phyloP scores from a whole-genome alignment of 2,888 invertebrate species.

The Nineta flava region DNA sequence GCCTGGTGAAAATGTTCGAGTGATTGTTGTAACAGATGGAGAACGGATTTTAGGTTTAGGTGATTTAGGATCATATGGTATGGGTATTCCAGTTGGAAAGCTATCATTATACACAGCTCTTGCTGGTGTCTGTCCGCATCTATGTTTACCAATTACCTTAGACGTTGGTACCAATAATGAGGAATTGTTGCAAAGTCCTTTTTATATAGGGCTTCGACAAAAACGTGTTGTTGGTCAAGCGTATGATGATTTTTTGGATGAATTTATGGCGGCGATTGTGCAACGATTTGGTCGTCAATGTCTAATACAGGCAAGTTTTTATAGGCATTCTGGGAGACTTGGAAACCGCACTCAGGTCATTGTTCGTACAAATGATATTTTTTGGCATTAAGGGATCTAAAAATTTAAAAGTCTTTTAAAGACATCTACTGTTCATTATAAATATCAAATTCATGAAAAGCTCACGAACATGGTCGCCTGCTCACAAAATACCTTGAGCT shows the following conservation, averaged over 20 bases:
- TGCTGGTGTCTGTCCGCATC: constrained; percentile 89
- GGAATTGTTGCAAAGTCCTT: constrained; percentile 73
- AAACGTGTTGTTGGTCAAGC: constrained; percentile 62
- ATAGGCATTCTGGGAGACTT: too few species aligned
- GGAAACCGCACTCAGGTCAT: too few species aligned
- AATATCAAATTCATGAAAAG: too few species aligned
- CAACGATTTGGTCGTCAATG: constrained; percentile 71
- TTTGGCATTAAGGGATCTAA: too few species aligned
- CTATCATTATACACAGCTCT: constrained; percentile 92
- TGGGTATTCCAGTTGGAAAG: constrained; percentile 99
- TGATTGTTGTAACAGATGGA: constrained; percentile 93
- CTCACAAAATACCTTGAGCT: too few species aligned
- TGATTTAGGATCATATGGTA: constrained; percentile 92
- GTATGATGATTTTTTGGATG: constrained; percentile 90
- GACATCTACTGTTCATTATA: too few species aligned
- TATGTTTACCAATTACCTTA: constrained; percentile 85
- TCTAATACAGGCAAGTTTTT: constrained; percentile 43
- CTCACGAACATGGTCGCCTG: too few species aligned
- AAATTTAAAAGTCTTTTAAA: too few species aligned
- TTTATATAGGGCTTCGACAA: constrained; percentile 87
- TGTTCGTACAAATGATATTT: too few species aligned
- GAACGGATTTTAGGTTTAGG: constrained; percentile 96
- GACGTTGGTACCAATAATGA: constrained; percentile 90
- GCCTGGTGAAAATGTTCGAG: constrained; percentile 75
- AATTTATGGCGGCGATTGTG: constrained; percentile 90